A percentile compares a stretch with the other conserved stretches of the same genome.
Evolutionary conservation across 2,113 vertebrate genomes (phyloP).

Genomic region (Pogona vitticeps): DNA sequence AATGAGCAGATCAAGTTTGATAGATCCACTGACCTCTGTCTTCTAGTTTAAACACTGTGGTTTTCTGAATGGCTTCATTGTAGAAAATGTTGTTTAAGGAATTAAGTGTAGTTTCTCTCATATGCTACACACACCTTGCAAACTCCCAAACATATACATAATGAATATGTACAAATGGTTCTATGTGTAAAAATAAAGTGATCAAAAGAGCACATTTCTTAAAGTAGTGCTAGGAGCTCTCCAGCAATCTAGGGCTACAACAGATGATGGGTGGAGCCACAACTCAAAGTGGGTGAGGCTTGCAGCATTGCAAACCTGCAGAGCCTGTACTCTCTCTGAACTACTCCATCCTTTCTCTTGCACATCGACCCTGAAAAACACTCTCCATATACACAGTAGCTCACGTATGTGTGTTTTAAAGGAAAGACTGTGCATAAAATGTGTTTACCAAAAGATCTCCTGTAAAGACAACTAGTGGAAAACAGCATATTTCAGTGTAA

Average conservation of each 20-base stretch:
- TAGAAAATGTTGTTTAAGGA: neutral
- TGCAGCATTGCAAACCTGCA: neutral
- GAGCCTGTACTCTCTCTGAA: neutral
- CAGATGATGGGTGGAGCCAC: no score
- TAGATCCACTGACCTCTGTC: neutral
- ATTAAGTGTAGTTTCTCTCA: neutral
- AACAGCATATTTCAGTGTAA: constrained; percentile 36
- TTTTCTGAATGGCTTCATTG: neutral
- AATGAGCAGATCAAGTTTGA: neutral
- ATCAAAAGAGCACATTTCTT: neutral
- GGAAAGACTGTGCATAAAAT: neutral
- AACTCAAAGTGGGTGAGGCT: neutral
- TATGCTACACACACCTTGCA: neutral
- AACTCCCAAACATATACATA: neutral
- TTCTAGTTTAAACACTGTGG: neutral
- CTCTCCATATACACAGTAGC: neutral
- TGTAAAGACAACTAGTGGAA: neutral
- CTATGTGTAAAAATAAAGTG: neutral
- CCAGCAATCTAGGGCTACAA: no score
- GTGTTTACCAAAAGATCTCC: neutral
- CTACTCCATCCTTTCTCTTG: neutral
- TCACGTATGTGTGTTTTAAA: neutral
- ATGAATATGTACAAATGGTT: neutral
- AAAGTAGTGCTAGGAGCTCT: neutral
- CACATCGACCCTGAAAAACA: neutral